These are phyloP conservation scores for Rhabdornis inornatus DNA, from an alignment of 2,113 vertebrate genomes.

Conservation along the genomic window DNA sequence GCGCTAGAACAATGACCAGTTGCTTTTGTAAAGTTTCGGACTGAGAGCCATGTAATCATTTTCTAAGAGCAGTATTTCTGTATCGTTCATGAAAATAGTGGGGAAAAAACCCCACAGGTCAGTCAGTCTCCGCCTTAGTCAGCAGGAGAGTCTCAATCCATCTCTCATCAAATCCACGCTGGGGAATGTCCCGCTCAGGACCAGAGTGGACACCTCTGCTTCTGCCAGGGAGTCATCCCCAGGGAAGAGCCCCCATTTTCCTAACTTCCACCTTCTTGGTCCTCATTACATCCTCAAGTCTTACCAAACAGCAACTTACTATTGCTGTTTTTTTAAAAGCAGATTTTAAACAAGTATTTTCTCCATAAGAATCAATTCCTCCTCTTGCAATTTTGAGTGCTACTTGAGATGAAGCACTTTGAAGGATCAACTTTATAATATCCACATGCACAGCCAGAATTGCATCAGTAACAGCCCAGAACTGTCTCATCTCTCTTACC, in stretches of 20 bases:
- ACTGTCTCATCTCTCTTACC: background rate
- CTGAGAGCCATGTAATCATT: background rate
- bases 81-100: background rate
- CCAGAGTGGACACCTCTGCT: background rate
- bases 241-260: background rate
- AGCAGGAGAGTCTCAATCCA: background rate
- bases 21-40: background rate
- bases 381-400: background rate
- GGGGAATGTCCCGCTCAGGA: background rate
- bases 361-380: background rate
- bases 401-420: background rate
- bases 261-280: background rate
- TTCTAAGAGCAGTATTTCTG: background rate
- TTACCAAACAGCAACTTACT: background rate
- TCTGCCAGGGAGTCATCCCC: background rate
- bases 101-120: background rate
- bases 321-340: background rate
- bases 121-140: background rate
- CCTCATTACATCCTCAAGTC: background rate
- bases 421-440: background rate
- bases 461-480: background rate
- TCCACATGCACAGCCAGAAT: background rate
- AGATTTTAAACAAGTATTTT: background rate
- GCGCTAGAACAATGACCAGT: background rate
- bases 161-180: rapidly evolving